phyloP scores from a whole-genome alignment of 2,113 vertebrate genomes.

The Delphinus delphis region DNA sequence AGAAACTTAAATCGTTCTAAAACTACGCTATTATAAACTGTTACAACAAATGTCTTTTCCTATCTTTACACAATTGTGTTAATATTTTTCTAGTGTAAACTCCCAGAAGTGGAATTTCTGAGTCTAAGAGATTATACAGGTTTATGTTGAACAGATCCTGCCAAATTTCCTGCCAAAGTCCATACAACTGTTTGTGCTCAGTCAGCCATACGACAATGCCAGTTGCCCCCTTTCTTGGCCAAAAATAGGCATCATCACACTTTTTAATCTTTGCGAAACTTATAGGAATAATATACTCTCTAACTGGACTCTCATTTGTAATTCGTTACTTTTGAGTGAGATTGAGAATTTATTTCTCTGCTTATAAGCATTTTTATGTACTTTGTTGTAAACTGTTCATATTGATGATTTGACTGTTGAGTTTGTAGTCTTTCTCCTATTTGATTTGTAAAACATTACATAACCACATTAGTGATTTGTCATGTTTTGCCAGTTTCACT shows the following conservation, averaged over 20 bases:
- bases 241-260: background rate
- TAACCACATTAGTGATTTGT: background rate
- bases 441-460: background rate
- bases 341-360: background rate
- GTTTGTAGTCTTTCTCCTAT: background rate
- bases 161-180: background rate
- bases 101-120: background rate
- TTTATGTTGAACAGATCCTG: background rate
- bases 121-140: background rate
- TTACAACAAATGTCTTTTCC: background rate
- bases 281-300: background rate
- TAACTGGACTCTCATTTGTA: background rate
- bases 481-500: background rate
- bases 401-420: background rate
- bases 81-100: conserved; percentile 31
- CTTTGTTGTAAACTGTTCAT: background rate
- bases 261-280: background rate
- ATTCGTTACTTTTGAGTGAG: background rate
- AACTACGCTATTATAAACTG: background rate
- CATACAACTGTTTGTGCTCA: background rate
- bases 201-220: background rate
- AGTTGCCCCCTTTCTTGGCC: background rate
- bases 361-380: background rate
- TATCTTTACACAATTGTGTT: background rate
- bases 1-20: background rate